Evolutionary conservation across 2,113 vertebrate genomes (phyloP).

Genomic region (Xenopus laevis): DNA sequence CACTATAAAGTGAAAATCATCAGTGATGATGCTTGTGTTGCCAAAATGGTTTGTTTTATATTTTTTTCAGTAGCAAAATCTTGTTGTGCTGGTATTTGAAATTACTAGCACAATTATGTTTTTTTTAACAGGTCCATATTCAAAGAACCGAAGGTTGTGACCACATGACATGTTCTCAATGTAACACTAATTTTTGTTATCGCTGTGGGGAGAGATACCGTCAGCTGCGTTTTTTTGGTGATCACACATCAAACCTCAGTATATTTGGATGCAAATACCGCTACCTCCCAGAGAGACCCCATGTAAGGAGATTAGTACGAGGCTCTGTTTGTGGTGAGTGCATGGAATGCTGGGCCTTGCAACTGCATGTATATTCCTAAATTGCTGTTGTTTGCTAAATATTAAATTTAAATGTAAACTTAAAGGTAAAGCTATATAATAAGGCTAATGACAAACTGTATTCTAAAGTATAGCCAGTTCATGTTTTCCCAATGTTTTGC

Average conservation of each 20-base stretch:
- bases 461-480: no score
- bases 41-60: no score
- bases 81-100: not conserved
- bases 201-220: constrained; percentile 94
- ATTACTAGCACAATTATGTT: not conserved
- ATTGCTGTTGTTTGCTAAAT: not conserved
- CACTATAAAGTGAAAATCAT: no score
- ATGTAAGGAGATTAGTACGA: constrained; percentile 87
- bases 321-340: constrained; percentile 95
- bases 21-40: no score
- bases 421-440: no score
- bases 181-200: constrained; percentile 98
- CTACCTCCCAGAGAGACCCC: constrained; percentile 94
- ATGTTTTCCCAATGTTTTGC: no score
- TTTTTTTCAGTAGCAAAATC: no score
- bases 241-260: constrained; percentile 97
- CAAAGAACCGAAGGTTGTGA: constrained; percentile 97
- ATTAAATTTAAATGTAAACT: no score
- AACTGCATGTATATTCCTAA: not conserved
- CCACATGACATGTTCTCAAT: constrained; percentile 96
- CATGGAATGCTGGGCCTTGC: not conserved
- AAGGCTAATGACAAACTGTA: no score
- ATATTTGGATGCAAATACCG: constrained; percentile 99
- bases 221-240: constrained; percentile 94
- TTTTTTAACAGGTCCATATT: constrained; percentile 82